Evolutionary conservation across 1,140 invertebrate species (phyloP).

Genomic region (Meloidogyne floridensis): DNA sequence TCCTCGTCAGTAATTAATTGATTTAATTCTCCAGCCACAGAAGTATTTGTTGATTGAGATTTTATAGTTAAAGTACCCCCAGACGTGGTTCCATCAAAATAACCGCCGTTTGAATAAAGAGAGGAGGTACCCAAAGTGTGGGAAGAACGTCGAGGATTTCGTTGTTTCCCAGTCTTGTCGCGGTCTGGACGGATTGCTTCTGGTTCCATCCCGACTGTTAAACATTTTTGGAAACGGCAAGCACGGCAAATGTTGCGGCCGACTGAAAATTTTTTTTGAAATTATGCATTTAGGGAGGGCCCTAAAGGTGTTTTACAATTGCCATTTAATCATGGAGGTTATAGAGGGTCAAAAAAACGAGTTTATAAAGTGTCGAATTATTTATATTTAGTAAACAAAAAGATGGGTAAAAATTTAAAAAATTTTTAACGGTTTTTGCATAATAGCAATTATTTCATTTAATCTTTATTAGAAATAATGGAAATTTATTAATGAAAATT

Average conservation of each 20-base stretch:
- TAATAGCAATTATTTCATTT: neutral
- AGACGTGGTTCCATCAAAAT: neutral
- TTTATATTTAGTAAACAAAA: no score
- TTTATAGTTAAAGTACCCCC: neutral
- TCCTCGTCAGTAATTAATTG: slow-evolving; percentile 33
- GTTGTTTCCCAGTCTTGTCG: slow-evolving; percentile 63
- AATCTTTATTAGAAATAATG: neutral
- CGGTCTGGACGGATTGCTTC: slow-evolving; percentile 66
- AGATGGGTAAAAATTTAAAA: neutral
- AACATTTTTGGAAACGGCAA: slow-evolving; percentile 70
- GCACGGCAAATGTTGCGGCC: slow-evolving; percentile 70
- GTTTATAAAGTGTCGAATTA: no score
- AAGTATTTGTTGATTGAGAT: slow-evolving; percentile 25
- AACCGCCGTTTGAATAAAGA: neutral
- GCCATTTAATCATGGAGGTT: no score
- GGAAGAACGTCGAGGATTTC: slow-evolving; percentile 56
- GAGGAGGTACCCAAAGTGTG: slow-evolving; percentile 11
- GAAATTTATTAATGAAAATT: no score
- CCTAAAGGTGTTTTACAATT: no score
- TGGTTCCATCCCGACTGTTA: slow-evolving; percentile 71
- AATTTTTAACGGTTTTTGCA: neutral
- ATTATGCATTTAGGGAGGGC: neutral
- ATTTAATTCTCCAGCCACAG: slow-evolving; percentile 28
- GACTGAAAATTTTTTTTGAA: slow-evolving; percentile 50
- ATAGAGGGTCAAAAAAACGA: no score